phyloP scores from a whole-genome alignment of 1,140 invertebrate genomes.

The Mya arenaria region DNA sequence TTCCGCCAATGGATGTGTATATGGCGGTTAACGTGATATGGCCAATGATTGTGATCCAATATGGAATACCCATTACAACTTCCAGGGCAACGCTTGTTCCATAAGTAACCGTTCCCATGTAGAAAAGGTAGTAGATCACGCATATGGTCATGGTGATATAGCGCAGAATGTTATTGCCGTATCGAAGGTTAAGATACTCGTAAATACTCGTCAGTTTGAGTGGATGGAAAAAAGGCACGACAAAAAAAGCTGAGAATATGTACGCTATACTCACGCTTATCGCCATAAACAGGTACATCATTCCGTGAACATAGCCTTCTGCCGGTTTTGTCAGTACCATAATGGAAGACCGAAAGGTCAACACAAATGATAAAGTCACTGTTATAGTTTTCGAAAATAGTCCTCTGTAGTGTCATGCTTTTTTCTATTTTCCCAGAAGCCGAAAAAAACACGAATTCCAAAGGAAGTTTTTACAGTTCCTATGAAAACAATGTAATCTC shows the following conservation, averaged over 20 bases:
- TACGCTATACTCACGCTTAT: neutral
- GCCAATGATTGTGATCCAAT: neutral
- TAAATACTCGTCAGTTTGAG: neutral
- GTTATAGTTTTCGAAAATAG: neutral
- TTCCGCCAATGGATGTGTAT: constrained; percentile 16
- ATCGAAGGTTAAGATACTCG: constrained; percentile 4
- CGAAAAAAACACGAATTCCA: neutral
- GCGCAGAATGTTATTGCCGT: neutral
- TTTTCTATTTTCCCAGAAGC: neutral
- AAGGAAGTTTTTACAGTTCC: neutral
- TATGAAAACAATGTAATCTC: neutral
- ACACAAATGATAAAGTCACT: neutral
- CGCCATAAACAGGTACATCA: neutral
- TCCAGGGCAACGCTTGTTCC: neutral
- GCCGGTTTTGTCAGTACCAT: neutral
- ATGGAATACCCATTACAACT: neutral
- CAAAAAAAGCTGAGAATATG: neutral
- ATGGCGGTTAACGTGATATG: neutral
- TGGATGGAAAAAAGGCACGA: constrained; percentile 7
- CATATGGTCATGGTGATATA: neutral
- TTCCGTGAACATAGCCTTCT: neutral
- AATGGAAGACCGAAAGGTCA: neutral
- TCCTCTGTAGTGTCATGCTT: constrained; percentile 1
- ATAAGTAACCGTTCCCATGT: neutral
- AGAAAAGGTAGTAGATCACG: neutral